These are phyloP conservation scores for Armadillidium nasatum DNA, from an alignment of 1,140 invertebrate genomes.

Conservation along the genomic window DNA sequence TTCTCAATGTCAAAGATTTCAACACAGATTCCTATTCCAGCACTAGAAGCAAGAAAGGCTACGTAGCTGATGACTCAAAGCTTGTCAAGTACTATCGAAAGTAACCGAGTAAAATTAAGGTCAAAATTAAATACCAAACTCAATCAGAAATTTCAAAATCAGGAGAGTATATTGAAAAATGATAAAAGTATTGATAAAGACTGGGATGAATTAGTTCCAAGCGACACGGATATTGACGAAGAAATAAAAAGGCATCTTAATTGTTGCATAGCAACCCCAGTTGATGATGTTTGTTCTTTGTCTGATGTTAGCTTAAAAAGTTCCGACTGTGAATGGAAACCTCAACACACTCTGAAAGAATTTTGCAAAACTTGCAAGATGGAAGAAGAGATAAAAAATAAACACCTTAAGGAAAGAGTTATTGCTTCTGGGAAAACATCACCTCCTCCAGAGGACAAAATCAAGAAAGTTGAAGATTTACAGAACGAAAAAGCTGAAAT, in stretches of 20 bases:
- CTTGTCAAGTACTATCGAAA: neutral
- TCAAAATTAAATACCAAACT: neutral
- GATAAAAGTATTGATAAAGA: neutral
- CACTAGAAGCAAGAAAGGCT: neutral
- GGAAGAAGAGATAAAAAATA: neutral
- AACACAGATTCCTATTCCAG: neutral
- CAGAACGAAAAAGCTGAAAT: neutral
- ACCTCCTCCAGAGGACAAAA: neutral
- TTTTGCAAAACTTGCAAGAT: neutral
- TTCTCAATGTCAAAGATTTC: neutral
- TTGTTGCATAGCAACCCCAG: neutral
- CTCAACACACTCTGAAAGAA: neutral
- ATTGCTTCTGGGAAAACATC: neutral
- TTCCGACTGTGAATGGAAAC: neutral
- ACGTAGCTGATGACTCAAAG: neutral
- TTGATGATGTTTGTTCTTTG: neutral
- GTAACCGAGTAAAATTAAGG: neutral
- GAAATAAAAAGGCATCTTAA: neutral
- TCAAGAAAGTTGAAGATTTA: neutral
- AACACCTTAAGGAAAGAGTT: neutral
- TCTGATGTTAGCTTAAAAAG: neutral
- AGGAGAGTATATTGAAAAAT: neutral
- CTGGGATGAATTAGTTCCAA: neutral
- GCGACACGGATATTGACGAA: neutral
- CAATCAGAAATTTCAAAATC: neutral